Evolutionary conservation across 1,140 invertebrate genomes (phyloP).

Genomic region (Uloborus diversus): DNA sequence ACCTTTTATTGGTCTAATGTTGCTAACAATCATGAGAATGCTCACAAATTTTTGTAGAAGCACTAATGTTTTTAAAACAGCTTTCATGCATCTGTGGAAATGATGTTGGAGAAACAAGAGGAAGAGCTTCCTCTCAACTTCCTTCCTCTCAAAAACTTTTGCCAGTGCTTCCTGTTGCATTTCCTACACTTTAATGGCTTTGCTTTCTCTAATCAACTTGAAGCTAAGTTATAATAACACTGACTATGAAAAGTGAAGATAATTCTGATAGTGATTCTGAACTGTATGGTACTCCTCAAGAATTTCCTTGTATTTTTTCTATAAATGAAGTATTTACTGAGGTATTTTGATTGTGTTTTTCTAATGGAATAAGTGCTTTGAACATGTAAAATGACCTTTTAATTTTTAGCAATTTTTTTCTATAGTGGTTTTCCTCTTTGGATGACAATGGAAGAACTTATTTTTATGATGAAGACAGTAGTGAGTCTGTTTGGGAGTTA

Average conservation of each 20-base stretch:
- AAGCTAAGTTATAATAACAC: not conserved
- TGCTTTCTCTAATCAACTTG: not conserved
- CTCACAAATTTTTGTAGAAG: no score
- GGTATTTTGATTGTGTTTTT: not conserved
- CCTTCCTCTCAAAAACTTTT: constrained; percentile 31
- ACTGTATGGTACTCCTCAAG: not conserved
- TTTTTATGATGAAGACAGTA: constrained; percentile 72
- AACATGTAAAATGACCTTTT: no score
- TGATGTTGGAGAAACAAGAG: no score
- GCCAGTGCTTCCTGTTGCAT: constrained; percentile 32
- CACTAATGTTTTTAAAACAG: no score
- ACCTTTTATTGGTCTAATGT: no score
- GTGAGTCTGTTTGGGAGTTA: constrained; percentile 72
- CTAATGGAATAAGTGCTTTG: no score
- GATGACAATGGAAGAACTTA: constrained; percentile 72
- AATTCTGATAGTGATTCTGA: constrained; percentile 13
- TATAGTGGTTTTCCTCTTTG: constrained; percentile 72
- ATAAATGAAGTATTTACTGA: constrained; percentile 3
- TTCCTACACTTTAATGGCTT: not conserved
- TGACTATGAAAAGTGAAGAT: constrained; percentile 3
- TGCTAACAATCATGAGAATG: no score
- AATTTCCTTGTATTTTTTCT: not conserved
- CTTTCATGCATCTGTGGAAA: no score
- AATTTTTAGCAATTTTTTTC: constrained; percentile 61
- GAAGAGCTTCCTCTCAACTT: constrained; percentile 21